Conservation (phyloP, 37 sponge, comb jelly and placozoan genomes). For the Haliclona indistincta region DNA sequence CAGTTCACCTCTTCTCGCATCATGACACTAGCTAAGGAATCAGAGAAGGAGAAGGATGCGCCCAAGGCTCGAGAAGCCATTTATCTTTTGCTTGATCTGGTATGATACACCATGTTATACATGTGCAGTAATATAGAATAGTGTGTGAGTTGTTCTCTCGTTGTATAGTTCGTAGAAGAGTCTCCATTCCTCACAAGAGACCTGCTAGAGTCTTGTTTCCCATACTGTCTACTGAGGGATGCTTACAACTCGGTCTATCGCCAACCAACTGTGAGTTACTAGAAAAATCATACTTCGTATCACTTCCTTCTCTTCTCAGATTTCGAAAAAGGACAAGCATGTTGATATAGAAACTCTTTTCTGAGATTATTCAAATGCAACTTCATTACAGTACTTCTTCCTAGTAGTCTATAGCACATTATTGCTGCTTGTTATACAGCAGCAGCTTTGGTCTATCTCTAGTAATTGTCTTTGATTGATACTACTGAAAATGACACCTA, state of each 20-base stretch:
- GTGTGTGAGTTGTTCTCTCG: background rate
- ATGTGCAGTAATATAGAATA: too few species aligned
- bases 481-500: too few species aligned
- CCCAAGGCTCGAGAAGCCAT: slow-evolving; percentile 78
- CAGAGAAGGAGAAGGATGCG: slow-evolving; percentile 77
- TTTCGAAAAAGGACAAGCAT: background rate
- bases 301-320: background rate
- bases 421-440: too few species aligned
- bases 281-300: background rate
- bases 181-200: slow-evolving; percentile 87
- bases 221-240: slow-evolving; percentile 88
- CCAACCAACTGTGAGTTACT: slow-evolving; percentile 1
- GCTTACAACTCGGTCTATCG: slow-evolving; percentile 75
- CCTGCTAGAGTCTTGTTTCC: slow-evolving; percentile 87
- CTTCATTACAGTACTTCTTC: too few species aligned
- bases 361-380: too few species aligned
- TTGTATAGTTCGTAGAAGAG: slow-evolving; percentile 67
- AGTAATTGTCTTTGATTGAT: too few species aligned
- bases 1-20: slow-evolving; percentile 81
- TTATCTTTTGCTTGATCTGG: slow-evolving; percentile 79
- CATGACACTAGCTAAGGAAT: slow-evolving; percentile 82
- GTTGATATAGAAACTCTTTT: slow-evolving; percentile 1
- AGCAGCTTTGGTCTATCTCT: too few species aligned
- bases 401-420: too few species aligned
- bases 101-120: slow-evolving; percentile 8